phyloP scores from a whole-genome alignment of 2,888 invertebrate species.

The Xanthorhoe designata region DNA sequence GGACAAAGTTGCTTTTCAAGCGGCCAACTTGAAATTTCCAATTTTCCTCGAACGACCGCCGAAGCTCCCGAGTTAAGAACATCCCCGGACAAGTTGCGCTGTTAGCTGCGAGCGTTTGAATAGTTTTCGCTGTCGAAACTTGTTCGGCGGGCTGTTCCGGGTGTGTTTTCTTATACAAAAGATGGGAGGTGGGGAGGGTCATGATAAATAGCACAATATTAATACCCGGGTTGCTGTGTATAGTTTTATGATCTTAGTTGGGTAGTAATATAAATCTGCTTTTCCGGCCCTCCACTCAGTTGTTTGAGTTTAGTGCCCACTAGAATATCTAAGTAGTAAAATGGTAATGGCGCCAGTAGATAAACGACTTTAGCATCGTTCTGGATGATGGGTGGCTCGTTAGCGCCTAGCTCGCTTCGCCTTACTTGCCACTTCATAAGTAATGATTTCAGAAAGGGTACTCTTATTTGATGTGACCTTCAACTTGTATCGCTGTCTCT shows the following conservation, averaged over 20 bases:
- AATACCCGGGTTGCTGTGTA: slow-evolving; percentile 78
- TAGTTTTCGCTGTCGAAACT: slow-evolving; percentile 80
- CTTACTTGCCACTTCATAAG: slow-evolving; percentile 4
- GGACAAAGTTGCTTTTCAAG: slow-evolving; percentile 55
- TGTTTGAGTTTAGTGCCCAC: slow-evolving; percentile 59
- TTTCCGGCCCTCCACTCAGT: slow-evolving; percentile 69
- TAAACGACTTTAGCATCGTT: slow-evolving; percentile 44
- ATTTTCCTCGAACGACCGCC: slow-evolving; percentile 81
- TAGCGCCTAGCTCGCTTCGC: slow-evolving; percentile 17
- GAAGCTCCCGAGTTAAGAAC: slow-evolving; percentile 84
- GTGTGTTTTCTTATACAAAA: slow-evolving; percentile 83
- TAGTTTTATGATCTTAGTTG: slow-evolving; percentile 86
- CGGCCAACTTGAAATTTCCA: slow-evolving; percentile 64
- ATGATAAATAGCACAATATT: slow-evolving; percentile 83
- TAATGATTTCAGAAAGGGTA: slow-evolving; percentile 4
- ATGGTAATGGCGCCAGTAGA: slow-evolving; percentile 43
- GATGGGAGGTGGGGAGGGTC: slow-evolving; percentile 71
- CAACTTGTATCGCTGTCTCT: background rate
- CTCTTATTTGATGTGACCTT: background rate
- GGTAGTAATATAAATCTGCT: slow-evolving; percentile 82
- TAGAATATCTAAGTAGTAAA: slow-evolving; percentile 46
- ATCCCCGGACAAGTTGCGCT: slow-evolving; percentile 78
- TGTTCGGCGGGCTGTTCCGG: slow-evolving; percentile 75
- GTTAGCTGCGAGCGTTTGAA: slow-evolving; percentile 79
- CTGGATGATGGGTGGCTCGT: slow-evolving; percentile 39